Evolutionary conservation across 2,888 invertebrate species (phyloP).

Genomic region (Napeogenes sylphis): DNA sequence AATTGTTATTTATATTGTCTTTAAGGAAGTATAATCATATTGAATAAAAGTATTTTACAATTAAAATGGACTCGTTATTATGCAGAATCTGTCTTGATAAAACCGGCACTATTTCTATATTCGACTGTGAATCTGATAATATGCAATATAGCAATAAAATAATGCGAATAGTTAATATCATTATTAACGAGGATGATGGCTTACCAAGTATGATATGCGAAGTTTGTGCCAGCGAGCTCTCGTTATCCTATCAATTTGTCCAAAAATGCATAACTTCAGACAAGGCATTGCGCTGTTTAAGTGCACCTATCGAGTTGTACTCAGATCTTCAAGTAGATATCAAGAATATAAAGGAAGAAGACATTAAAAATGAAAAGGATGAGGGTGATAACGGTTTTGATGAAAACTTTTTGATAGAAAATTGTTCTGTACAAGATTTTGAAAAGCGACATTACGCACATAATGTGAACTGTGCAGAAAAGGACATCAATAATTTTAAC

Average conservation of each 20-base stretch:
- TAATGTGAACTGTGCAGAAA: not conserved
- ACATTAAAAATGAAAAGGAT: constrained; percentile 41
- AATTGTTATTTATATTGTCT: no score
- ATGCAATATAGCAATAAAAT: constrained; percentile 55
- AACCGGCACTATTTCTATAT: constrained; percentile 53
- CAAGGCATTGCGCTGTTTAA: constrained; percentile 48
- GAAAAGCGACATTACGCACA: not conserved
- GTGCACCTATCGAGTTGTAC: constrained; percentile 34
- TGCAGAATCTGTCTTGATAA: constrained; percentile 63
- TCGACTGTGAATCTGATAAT: constrained; percentile 46
- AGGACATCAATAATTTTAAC: constrained; percentile 11
- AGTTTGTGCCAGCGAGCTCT: constrained; percentile 53
- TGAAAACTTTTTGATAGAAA: constrained; percentile 26
- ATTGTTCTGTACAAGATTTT: constrained; percentile 19
- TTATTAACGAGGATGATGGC: constrained; percentile 55
- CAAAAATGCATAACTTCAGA: constrained; percentile 60
- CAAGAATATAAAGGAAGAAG: constrained; percentile 37
- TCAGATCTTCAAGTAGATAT: constrained; percentile 30
- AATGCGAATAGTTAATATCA: constrained; percentile 54
- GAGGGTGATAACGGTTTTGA: constrained; percentile 26
- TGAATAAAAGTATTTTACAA: not conserved
- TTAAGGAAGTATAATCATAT: not conserved
- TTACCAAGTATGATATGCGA: constrained; percentile 58
- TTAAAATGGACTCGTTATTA: constrained; percentile 33
- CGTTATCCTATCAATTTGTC: constrained; percentile 53